Base-by-base conservation (phyloP, 2,797 vertebrate genomes). In the Pipistrellus pygmaeus region DNA sequence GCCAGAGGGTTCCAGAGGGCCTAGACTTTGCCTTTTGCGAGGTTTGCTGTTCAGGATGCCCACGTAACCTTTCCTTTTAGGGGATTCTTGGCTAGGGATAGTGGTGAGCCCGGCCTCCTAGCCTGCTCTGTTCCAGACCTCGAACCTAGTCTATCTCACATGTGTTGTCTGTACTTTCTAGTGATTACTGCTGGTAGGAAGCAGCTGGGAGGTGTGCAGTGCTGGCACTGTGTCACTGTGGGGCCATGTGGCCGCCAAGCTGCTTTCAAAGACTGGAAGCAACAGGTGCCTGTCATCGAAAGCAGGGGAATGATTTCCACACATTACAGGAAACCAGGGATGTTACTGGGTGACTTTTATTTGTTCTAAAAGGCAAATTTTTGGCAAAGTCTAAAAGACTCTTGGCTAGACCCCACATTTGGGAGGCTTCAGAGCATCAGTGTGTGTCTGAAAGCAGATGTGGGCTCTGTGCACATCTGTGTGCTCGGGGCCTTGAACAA, bases 191-290 rank as follows among this genome's bases (percentile, higher is more conserved):
- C 72, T 60, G 68, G 75, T 55, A 94, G 95, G 88, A 97, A 97
- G 96, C 97, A 97, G 94, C 97, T 97, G 97, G 85, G 93, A 86
- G 62, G 32, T 10, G 14, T 30, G 10, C 4, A 12, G 88, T 13
- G 60, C 89, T 94, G 94, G 86, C 94, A 80, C 48, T 0, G 77
- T 85, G 84, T 93, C 94, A 89, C 55, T 23, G 15, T 0, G 51
- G 84, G 93, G 85, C 83, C 72, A 85, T 1, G 51, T 62, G 6
- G 84, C 76, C 0, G 8, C 90, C 20, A 1, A n/a, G 80, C 68
- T n/a, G 78, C 96, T 96, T 84, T 97, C 41, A 18, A 96, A 92
- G 93, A 77, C 55, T 98, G 93, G 92, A 95, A 96, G 93, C 60
- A 44, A 83, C 89, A 91, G 86, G 82, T 96, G 94, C 83, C 94